Conservation (phyloP, 2,797 vertebrate genomes). For the Pseudochaenichthys georgianus region DNA sequence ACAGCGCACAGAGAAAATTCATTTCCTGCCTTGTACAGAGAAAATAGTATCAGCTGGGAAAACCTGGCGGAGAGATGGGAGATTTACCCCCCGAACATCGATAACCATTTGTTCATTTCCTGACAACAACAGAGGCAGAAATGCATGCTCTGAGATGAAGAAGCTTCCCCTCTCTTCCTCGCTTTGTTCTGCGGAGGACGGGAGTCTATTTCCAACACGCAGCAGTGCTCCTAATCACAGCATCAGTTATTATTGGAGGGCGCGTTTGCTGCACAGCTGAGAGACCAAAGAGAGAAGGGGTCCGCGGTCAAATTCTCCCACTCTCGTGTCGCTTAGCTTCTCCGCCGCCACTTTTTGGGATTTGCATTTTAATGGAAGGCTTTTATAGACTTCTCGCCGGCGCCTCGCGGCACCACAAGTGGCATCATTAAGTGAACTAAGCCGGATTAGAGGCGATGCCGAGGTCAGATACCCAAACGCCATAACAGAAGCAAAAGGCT, state of each 20-base stretch:
- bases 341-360: constrained; percentile 87
- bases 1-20: constrained; percentile 86
- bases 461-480: constrained; percentile 92
- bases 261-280: constrained; percentile 83
- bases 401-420: constrained; percentile 96
- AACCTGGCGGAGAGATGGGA: constrained; percentile 94
- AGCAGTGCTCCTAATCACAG: constrained; percentile 90
- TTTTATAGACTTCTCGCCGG: constrained; percentile 98
- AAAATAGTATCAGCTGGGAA: constrained; percentile 94
- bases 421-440: constrained; percentile 99
- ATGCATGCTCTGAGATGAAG: constrained; percentile 91
- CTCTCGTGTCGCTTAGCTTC: constrained; percentile 95
- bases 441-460: constrained; percentile 98
- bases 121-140: constrained; percentile 91
- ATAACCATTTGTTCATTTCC: constrained; percentile 99
- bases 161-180: constrained; percentile 71
- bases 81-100: constrained; percentile 93
- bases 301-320: constrained; percentile 90
- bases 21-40: constrained; percentile 95
- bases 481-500: constrained; percentile 88
- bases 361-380: constrained; percentile 99
- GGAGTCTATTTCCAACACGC: constrained; percentile 90
- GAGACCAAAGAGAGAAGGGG: constrained; percentile 59
- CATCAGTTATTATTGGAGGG: constrained; percentile 92
- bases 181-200: constrained; percentile 86